Evolutionary conservation across 2,797 vertebrate species (phyloP).

Genomic region (Luscinia megarhynchos): DNA sequence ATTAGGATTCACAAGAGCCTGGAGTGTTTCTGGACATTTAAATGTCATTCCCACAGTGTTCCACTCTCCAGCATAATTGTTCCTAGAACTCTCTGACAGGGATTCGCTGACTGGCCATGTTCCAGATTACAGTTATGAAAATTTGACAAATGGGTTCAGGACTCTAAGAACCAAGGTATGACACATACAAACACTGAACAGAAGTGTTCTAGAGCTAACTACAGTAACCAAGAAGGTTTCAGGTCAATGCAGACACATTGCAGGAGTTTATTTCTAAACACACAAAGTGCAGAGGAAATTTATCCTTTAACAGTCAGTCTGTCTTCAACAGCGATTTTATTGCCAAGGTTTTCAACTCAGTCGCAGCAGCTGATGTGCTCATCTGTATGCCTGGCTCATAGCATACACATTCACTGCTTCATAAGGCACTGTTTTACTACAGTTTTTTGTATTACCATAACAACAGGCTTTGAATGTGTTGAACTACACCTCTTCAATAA

Average conservation of each 20-base stretch:
- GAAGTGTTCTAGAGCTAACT: background rate
- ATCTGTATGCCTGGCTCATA: background rate
- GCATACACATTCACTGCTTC: background rate
- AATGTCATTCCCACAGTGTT: background rate
- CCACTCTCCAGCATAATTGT: background rate
- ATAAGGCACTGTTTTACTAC: background rate
- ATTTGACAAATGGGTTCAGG: background rate
- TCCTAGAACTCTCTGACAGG: background rate
- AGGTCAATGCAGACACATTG: background rate
- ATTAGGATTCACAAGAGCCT: background rate
- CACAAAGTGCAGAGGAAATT: conserved; percentile 5
- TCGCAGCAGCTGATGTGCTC: background rate
- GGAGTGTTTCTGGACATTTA: background rate
- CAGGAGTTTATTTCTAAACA: conserved; percentile 50
- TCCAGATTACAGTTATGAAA: background rate
- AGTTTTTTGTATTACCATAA: background rate
- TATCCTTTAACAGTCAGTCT: background rate
- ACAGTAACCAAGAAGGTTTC: background rate
- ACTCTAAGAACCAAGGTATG: conserved; percentile 18
- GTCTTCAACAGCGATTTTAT: background rate
- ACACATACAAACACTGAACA: conserved; percentile 11
- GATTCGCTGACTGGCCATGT: background rate
- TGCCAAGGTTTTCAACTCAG: background rate
- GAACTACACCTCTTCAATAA: conserved; percentile 41
- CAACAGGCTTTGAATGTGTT: background rate